A percentile compares a stretch with the other conserved stretches of the same genome.
phyloP scores from a whole-genome alignment of 2,113 vertebrate species.

The Athene cunicularia region DNA sequence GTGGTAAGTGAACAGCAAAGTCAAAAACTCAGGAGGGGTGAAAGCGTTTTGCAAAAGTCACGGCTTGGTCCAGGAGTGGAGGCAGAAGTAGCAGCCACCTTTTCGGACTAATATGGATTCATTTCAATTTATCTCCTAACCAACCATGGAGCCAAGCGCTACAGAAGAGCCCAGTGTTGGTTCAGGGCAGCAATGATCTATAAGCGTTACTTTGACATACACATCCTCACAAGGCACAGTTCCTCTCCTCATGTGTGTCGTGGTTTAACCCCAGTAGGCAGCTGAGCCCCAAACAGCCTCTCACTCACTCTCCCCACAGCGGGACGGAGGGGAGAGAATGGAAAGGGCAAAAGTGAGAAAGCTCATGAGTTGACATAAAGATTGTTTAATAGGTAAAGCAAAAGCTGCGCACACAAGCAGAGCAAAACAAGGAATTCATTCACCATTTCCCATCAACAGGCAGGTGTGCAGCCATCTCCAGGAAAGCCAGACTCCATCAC shows the following conservation, averaged over 20 bases:
- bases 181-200: neutral
- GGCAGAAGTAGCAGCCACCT: neutral
- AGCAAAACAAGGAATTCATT: too few relatives aligned
- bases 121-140: neutral
- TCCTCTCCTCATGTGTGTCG: too few relatives aligned
- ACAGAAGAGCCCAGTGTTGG: neutral
- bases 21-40: neutral
- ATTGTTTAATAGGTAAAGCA: too few relatives aligned
- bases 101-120: neutral
- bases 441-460: too few relatives aligned
- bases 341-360: too few relatives aligned
- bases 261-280: too few relatives aligned
- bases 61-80: neutral
- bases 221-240: rapidly evolving
- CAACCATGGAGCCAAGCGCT: neutral
- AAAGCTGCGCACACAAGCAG: too few relatives aligned
- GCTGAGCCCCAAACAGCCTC: neutral
- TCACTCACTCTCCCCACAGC: neutral
- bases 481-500: too few relatives aligned
- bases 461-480: too few relatives aligned
- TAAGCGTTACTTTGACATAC: neutral
- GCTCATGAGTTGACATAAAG: too few relatives aligned
- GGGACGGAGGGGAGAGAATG: too few relatives aligned
- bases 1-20: neutral
- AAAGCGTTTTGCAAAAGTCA: neutral